Conservation (phyloP, 2,888 invertebrate species). For the Brachyopa scutellaris region DNA sequence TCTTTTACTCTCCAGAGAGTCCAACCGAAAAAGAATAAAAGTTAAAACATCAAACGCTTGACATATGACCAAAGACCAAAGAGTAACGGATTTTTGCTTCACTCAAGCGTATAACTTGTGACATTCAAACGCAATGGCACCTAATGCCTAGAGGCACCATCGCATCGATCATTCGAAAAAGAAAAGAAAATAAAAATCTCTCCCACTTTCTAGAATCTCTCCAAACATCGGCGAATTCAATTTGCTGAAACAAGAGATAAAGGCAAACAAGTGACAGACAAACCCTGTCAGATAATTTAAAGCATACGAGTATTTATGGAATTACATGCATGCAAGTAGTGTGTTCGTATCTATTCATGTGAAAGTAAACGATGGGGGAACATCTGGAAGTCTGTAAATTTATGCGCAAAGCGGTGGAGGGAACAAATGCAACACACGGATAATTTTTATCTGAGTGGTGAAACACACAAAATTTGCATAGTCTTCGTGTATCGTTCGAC, state of each 20-base stretch:
- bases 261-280: background rate
- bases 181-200: too few relatives aligned
- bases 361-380: background rate
- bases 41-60: slow-evolving; percentile 16
- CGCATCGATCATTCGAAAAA: slow-evolving; percentile 30
- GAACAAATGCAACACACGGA: slow-evolving; percentile 42
- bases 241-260: slow-evolving; percentile 19
- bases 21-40: background rate
- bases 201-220: background rate
- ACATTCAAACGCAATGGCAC: slow-evolving; percentile 51
- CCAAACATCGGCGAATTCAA: background rate
- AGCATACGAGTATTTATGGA: too few relatives aligned
- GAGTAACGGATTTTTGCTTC: slow-evolving; percentile 21
- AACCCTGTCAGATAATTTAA: slow-evolving; percentile 8
- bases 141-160: slow-evolving; percentile 29
- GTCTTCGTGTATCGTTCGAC: slow-evolving; percentile 45
- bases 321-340: too few relatives aligned
- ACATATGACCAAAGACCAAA: background rate
- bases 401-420: slow-evolving; percentile 1
- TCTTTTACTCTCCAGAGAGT: slow-evolving; percentile 6
- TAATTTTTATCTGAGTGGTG: slow-evolving; percentile 31
- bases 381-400: slow-evolving; percentile 40
- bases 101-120: slow-evolving; percentile 24
- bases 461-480: slow-evolving; percentile 52
- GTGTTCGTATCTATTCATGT: too few relatives aligned